Evolutionary conservation across 2,888 invertebrate species (phyloP).

Genomic region (Linyphia triangularis): DNA sequence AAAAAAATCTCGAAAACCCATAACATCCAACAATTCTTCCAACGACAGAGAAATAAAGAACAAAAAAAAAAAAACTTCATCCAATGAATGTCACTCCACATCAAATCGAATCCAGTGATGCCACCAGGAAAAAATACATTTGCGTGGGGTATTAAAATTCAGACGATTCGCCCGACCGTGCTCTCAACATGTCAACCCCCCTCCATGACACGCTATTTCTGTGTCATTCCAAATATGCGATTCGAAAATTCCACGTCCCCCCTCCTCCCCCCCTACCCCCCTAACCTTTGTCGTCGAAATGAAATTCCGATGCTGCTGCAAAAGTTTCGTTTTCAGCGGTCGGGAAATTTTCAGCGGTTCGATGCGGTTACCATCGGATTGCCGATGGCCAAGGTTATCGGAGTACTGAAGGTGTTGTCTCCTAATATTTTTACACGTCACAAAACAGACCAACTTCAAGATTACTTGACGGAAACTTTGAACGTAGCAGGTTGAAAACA

Average conservation of each 20-base stretch:
- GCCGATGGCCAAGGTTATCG: too few species aligned
- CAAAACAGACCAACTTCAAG: too few species aligned
- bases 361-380: too few species aligned
- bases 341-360: not conserved
- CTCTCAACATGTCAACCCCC: not conserved
- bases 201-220: not conserved
- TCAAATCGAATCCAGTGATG: conserved; percentile 17
- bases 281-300: conserved; percentile 12
- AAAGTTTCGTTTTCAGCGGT: not conserved
- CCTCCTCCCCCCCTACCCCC: not conserved
- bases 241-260: not conserved
- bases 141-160: conserved; percentile 39
- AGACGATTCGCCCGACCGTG: not conserved
- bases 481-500: too few species aligned
- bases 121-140: not conserved
- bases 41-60: not conserved
- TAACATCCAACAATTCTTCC: too few species aligned
- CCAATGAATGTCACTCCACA: conserved; percentile 3
- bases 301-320: conserved; percentile 41
- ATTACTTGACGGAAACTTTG: too few species aligned
- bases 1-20: too few species aligned
- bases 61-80: not conserved
- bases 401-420: too few species aligned
- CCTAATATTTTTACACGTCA: too few species aligned
- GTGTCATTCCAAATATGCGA: conserved; percentile 11